Base-by-base conservation (phyloP, 2,113 vertebrate species). In the Poicephalus gulielmi region DNA sequence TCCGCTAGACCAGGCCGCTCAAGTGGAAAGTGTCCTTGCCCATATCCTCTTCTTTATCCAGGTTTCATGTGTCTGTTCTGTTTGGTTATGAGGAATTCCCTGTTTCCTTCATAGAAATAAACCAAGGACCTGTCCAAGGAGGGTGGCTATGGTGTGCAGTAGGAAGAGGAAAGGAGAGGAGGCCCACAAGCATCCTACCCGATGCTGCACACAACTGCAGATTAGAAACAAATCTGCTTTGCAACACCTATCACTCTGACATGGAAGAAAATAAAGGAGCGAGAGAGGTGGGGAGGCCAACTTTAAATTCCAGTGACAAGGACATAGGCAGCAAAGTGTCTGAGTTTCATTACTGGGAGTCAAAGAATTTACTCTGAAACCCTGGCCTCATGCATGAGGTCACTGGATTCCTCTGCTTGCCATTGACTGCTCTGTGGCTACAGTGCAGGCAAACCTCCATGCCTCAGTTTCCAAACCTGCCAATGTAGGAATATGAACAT, bases 391-490 rank as follows among this genome's bases (percentile, higher is more conserved):
- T 12, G 23, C 46, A 64, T 0, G 3, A 92, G 50, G 75, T 22
- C 15, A 1, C 22, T 49, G 55, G 39, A 64, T 22, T 46, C 55
- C 76, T 83, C 83, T 60, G 52, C 10, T 91, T 77, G 68, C 55
- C 52, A 43, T 0, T 59, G 82, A 67, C 75, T 35, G 43, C 53
- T 77, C 33, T n/a, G 64, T 13, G 43, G 76, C 50, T 19, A 62
- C n/a, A 67, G 35, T 11, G 28, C 67, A 53, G 63, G 46, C 30
- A 68, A 92, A 57, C 12, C 52, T 79, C 60, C 2, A 18, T 69
- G 94, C 92, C 88, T 84, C 86, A 57, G 81, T 80, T 87, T 94
- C 83, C 81, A 96, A 57, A 86, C 17, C n/a, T 70, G 77, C 64
- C 47, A 52, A 78, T 50, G 66, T 5, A 67, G 73, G 76, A 74